Percentiles rank a stretch among this genome's conserved stretches.
Evolutionary conservation across 37 sponge, comb jelly and placozoan genomes (phyloP).

Genomic region (Cliona cf. orientalis): DNA sequence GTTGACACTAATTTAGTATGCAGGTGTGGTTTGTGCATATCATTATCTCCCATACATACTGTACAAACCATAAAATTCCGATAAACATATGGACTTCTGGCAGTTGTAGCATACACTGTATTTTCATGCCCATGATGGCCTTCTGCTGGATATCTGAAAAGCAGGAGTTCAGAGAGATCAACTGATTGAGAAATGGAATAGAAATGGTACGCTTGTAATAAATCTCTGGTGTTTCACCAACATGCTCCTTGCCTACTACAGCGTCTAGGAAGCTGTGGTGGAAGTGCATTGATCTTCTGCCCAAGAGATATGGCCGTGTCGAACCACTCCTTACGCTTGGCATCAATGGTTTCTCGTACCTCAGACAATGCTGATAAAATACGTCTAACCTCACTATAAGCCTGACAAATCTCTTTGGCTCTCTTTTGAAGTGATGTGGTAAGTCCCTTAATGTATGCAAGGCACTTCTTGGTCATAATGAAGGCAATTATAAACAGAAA

Average conservation of each 20-base stretch:
- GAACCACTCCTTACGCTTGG: conserved; percentile 13
- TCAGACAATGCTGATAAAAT: conserved; percentile 21
- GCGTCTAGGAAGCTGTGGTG: conserved; percentile 30
- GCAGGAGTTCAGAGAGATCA: conserved; percentile 37
- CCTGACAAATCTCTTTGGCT: conserved; percentile 44
- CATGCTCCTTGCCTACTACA: conserved; percentile 46
- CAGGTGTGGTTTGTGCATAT: no score
- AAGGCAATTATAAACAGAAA: conserved; percentile 42
- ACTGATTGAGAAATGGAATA: conserved; percentile 56
- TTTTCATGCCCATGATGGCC: conserved; percentile 34
- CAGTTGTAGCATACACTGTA: no score
- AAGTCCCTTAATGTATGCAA: conserved; percentile 29
- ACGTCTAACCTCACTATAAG: conserved; percentile 31
- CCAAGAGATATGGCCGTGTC: conserved; percentile 22
- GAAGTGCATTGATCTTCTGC: conserved; percentile 26
- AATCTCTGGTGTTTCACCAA: conserved; percentile 57
- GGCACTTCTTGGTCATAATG: conserved; percentile 13
- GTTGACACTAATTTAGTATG: no score
- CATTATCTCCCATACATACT: no score
- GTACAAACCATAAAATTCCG: no score
- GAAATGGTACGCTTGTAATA: conserved; percentile 52
- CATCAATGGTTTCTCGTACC: conserved; percentile 31
- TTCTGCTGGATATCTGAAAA: conserved; percentile 28
- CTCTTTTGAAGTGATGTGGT: conserved; percentile 39
- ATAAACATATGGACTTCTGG: no score